phyloP scores from a whole-genome alignment of 2,888 invertebrate species.

The Netelia fuscicornis region DNA sequence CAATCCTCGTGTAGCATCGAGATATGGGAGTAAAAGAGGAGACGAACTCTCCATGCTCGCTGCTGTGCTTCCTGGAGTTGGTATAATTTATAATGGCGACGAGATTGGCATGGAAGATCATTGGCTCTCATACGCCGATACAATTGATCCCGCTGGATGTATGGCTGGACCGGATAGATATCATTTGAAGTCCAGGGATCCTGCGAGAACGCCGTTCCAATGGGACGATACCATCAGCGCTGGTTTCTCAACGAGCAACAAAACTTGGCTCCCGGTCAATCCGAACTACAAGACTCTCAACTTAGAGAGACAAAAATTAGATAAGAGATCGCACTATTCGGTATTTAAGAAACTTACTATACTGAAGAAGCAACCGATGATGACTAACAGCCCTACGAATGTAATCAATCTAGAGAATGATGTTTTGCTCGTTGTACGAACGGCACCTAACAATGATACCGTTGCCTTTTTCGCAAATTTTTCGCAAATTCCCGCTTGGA shows the following conservation, averaged over 20 bases:
- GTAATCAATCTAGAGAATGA: conserved; percentile 72
- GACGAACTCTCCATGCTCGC: conserved; percentile 87
- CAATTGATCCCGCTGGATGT: conserved; percentile 88
- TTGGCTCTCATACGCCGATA: conserved; percentile 87
- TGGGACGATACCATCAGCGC: conserved; percentile 87
- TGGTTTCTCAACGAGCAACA: conserved; percentile 87
- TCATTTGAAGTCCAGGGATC: conserved; percentile 79
- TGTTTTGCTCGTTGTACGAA: conserved; percentile 71
- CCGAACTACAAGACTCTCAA: conserved; percentile 87
- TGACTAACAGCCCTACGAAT: conserved; percentile 84
- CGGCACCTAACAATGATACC: conserved; percentile 50
- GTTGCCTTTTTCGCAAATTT: conserved; percentile 58
- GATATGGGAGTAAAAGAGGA: conserved; percentile 85
- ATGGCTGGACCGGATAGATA: conserved; percentile 87
- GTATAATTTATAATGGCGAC: conserved; percentile 91
- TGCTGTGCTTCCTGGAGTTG: conserved; percentile 87
- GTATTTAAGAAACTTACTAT: conserved; percentile 83
- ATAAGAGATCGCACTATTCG: conserved; percentile 85
- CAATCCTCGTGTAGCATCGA: conserved; percentile 83
- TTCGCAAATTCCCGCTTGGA: not conserved
- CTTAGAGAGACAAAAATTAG: conserved; percentile 86
- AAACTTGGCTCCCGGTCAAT: conserved; percentile 90
- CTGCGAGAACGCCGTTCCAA: conserved; percentile 88
- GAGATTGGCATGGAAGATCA: conserved; percentile 92
- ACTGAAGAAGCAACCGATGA: conserved; percentile 85